Evolutionary conservation across 2,113 vertebrate species (phyloP), one percentile per base, ranked within the genome.

Genomic region (Eurypyga helias): DNA sequence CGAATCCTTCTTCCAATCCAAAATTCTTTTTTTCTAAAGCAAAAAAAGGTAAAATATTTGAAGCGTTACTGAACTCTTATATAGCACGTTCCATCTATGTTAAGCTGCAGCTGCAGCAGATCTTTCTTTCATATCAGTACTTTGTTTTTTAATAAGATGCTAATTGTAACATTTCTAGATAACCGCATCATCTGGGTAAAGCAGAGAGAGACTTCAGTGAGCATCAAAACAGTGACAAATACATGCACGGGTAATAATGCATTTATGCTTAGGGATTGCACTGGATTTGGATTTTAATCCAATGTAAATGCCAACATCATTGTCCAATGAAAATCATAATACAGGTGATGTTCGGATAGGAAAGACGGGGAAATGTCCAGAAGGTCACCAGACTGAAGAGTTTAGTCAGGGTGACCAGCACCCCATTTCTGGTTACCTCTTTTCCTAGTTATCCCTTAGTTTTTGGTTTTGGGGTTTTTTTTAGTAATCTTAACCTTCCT

Each of bases 31-130:
- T 45, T 28, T 89, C 8, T 41, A 69, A 70, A 64, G 52, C 61
- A 77, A 52, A 34, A 80, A 96, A 73, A 31, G 33, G 77, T 95
- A 72, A 84, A 96, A 95, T 58, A 55, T n/a, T 97, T 88, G 92
- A 94, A 93, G 67, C 1, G 23, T 93, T 84, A 38, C 4, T 83
- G 58, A 93, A 72, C 31, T 82, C 70, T 58, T 87, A 33, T 5
- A 16, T 55, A 49, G 43, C 43, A 14, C 3, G 2, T 89, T 84
- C 83, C 23, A 13, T 73, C 57, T 43, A 36, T 28, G 67, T 71
- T 67, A 90, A 94, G 70, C 61, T 54, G 65, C 90, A 92, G 64
- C 48, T 49, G 75, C 88, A 93, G 67, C 55, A 87, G 55, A n/a
- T 65, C 49, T 60, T 65, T 66, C 28, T 80, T 92, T 82, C 65